These are phyloP conservation scores for Thelaira solivaga DNA, from an alignment of 2,888 invertebrate genomes.

Conservation along the genomic window DNA sequence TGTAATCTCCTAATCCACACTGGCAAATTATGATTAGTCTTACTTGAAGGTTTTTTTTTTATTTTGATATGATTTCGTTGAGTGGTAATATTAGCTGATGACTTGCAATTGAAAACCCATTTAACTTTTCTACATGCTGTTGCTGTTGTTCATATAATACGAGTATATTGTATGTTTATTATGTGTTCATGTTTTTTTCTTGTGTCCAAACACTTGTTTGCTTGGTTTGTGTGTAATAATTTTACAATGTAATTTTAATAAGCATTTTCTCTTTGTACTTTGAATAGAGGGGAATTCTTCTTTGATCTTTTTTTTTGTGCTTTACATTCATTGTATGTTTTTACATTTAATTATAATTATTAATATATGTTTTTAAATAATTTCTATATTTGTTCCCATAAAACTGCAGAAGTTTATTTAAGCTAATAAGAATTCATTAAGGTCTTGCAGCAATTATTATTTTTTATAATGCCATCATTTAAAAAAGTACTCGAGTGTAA, in stretches of 20 bases:
- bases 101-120: conserved; percentile 51
- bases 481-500: not conserved
- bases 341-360: conserved; percentile 2
- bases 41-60: too few relatives aligned
- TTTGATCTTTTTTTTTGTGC: not conserved
- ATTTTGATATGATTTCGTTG: conserved; percentile 1
- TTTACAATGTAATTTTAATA: conserved; percentile 31
- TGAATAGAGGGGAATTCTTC: not conserved
- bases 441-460: not conserved
- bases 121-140: too few relatives aligned
- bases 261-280: not conserved
- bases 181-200: not conserved
- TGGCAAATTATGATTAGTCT: too few relatives aligned
- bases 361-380: conserved; percentile 8
- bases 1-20: too few relatives aligned
- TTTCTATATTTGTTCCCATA: not conserved
- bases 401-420: not conserved
- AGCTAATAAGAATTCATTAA: conserved; percentile 15
- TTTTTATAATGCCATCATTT: not conserved
- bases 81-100: conserved; percentile 34
- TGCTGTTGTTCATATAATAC: too few relatives aligned
- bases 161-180: too few relatives aligned
- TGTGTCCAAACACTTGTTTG: not conserved
- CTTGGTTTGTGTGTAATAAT: not conserved
- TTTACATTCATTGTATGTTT: not conserved